Base-by-base conservation (phyloP, 2,888 invertebrate genomes). In the Xestia rhomboidea region DNA sequence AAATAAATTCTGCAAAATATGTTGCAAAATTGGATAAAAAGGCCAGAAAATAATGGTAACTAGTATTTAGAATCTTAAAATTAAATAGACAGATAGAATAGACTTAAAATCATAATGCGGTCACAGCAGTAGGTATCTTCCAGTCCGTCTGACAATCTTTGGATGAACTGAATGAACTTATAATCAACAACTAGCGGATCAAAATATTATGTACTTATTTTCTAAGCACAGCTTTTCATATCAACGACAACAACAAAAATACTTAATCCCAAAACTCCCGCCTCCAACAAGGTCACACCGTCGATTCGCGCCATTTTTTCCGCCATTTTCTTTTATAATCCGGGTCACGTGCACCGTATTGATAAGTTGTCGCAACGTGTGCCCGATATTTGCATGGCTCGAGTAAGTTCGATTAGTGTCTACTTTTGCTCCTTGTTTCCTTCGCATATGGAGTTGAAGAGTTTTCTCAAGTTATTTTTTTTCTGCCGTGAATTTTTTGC, bases 311-410 rank as follows among this genome's bases (percentile, higher is more conserved):
- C 70, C 73, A 83, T 83, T 83, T 81, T 89, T 64, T 87, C 86
- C 88, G 89, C 89, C 89, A 89, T 92, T 90, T 93, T 90, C 87
- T 92, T 83, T 79, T 90, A 88, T 87, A 85, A 91, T 89, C 87
- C 93, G 87, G 91, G 90, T 93, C 94, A 93, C 94, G 93, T 92
- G 91, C 91, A 87, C 90, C 91, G 89, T 93, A 92, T 92, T 95
- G 95, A 95, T 95, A 95, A 94, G 95, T 94, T 91, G 93, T 88
- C 81, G 86, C 89, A 91, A 94, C 94, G 94, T 94, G 95, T 88
- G 77, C 83, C 79, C 89, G 88, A 85, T 91, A 93, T 94, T 93
- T 94, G 93, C 94, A 94, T 95, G 93, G 90, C 89, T 85, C 86
- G 87, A 87, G 41, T 41, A 41, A 41, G 87, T 90, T 81, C 86